Percentiles rank a stretch among this genome's conserved stretches.
Evolutionary conservation across 2,113 vertebrate genomes (phyloP).

Genomic region (Camelus dromedarius): DNA sequence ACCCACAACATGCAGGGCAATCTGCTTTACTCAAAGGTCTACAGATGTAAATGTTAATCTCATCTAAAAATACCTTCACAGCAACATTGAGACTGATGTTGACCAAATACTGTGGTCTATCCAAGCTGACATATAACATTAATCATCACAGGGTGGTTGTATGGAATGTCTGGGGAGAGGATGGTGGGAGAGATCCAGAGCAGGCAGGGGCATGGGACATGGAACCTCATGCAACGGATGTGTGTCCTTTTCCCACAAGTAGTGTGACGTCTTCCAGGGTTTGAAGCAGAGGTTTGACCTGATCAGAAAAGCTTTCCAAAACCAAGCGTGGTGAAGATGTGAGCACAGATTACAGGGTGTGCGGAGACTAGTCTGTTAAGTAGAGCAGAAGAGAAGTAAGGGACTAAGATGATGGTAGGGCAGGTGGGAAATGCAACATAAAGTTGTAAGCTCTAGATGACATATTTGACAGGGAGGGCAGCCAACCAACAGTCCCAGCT

Average conservation of each 20-base stretch:
- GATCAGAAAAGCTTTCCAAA: not conserved
- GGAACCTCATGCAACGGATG: too few species aligned
- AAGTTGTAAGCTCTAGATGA: not conserved
- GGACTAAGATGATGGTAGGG: not conserved
- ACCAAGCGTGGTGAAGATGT: not conserved
- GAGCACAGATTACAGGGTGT: not conserved
- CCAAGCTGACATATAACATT: not conserved
- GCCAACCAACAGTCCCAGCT: not conserved
- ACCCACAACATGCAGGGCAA: not conserved
- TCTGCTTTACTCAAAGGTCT: not conserved
- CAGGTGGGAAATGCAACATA: too few species aligned
- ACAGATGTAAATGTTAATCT: not conserved
- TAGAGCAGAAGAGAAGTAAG: not conserved
- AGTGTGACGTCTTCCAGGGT: not conserved
- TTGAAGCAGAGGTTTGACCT: not conserved
- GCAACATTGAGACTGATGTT: not conserved
- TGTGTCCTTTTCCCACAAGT: not conserved
- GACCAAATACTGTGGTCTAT: not conserved
- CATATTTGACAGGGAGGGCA: accelerated
- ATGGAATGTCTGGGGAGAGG: not conserved
- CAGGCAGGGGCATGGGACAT: not conserved
- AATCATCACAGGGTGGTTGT: not conserved
- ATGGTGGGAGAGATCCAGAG: accelerated
- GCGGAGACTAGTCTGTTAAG: not conserved
- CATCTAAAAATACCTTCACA: not conserved